Evolutionary conservation across 2,888 invertebrate species (phyloP).

Genomic region (Ormia ochracea): DNA sequence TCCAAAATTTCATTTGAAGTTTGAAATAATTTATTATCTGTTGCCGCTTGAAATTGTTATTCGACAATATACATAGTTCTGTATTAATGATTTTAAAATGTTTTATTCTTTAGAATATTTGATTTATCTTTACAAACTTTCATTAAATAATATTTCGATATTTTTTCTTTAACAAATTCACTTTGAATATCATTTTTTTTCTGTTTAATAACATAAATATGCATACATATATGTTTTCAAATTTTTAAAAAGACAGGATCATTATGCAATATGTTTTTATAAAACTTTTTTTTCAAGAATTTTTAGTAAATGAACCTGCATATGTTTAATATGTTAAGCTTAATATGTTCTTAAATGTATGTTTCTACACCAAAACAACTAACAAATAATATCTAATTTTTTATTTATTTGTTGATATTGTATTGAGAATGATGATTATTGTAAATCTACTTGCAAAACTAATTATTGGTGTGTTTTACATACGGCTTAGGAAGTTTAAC

Average conservation of each 20-base stretch:
- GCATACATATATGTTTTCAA: constrained; percentile 44
- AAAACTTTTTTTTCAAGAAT: background rate
- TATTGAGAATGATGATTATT: background rate
- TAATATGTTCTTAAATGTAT: background rate
- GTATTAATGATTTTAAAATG: constrained; percentile 28
- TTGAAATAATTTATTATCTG: constrained; percentile 46
- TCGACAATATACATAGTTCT: constrained; percentile 50
- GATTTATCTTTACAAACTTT: constrained; percentile 24
- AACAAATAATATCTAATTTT: background rate
- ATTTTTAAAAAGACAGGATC: no score
- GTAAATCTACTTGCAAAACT: constrained; percentile 30
- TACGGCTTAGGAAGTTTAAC: constrained; percentile 7
- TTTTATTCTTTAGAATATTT: constrained; percentile 31
- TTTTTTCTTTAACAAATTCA: background rate
- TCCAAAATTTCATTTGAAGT: constrained; percentile 19
- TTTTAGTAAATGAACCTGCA: constrained; percentile 6
- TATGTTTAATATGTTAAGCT: background rate
- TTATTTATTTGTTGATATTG: background rate
- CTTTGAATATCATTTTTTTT: constrained; percentile 4
- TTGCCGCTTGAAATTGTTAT: constrained; percentile 53
- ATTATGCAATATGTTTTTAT: constrained; percentile 3
- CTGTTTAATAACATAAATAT: constrained; percentile 51
- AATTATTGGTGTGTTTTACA: background rate
- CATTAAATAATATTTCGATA: constrained; percentile 24
- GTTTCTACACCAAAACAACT: constrained; percentile 1